Conservation (phyloP, 2,888 invertebrate species). For the Parthenolecanium corni region DNA sequence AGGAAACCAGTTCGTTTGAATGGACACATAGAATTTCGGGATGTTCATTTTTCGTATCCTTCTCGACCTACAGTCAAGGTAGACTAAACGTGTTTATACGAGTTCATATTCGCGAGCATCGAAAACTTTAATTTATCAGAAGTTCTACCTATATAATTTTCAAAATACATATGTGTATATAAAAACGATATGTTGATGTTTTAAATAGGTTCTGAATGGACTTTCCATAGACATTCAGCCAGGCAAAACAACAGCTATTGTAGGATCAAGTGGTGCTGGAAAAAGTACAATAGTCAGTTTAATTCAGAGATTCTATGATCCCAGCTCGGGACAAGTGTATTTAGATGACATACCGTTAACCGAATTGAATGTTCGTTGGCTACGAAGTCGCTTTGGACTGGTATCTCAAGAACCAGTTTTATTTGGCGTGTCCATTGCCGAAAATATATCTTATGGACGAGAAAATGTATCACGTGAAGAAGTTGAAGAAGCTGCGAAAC, state of each 20-base stretch:
- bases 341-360: conserved; percentile 57
- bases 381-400: conserved; percentile 68
- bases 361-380: conserved; percentile 61
- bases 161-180: too few species aligned
- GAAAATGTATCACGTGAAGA: conserved; percentile 37
- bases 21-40: conserved; percentile 57
- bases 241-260: conserved; percentile 64
- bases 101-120: not conserved
- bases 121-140: conserved; percentile 39
- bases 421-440: conserved; percentile 44
- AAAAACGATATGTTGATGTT: too few species aligned
- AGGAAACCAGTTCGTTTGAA: conserved; percentile 36
- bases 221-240: conserved; percentile 54
- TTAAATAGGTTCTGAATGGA: conserved; percentile 50
- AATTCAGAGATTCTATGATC: conserved; percentile 62
- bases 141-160: too few species aligned
- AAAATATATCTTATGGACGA: conserved; percentile 49
- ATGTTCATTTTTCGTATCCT: conserved; percentile 71
- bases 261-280: conserved; percentile 63
- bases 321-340: conserved; percentile 50
- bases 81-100: not conserved
- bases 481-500: conserved; percentile 38
- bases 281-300: conserved; percentile 67
- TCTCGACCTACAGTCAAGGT: conserved; percentile 51
- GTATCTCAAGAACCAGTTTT: conserved; percentile 86